A percentile compares a stretch with the other conserved stretches of the same genome.
phyloP scores from a whole-genome alignment of 2,113 vertebrate genomes.

The Trochalopteron elliotii region DNA sequence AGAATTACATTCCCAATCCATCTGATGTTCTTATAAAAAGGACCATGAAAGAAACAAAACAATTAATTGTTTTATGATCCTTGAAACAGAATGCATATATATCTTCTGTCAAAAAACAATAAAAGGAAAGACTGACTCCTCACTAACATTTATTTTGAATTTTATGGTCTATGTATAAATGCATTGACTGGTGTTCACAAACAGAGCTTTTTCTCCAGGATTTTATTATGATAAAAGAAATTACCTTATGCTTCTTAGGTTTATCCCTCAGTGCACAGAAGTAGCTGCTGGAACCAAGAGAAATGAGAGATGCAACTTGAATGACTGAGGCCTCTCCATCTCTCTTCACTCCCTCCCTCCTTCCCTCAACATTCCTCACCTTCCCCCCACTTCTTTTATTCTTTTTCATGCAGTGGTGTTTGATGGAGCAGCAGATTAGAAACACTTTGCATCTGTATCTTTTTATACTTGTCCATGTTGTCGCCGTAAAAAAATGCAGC shows the following conservation, averaged over 20 bases:
- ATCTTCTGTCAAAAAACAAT: neutral
- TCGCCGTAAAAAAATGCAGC: neutral
- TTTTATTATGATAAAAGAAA: conserved; percentile 36
- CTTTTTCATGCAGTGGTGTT: neutral
- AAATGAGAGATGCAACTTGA: neutral
- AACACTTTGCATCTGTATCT: neutral
- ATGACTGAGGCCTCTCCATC: neutral
- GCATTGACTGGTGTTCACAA: neutral
- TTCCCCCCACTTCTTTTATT: rapidly evolving
- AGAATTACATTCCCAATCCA: neutral
- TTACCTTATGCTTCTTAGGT: neutral
- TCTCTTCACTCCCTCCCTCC: neutral
- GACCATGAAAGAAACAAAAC: neutral
- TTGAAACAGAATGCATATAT: neutral
- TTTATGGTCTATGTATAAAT: neutral
- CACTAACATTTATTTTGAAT: neutral
- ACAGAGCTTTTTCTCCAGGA: neutral
- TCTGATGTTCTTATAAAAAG: neutral
- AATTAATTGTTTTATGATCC: neutral
- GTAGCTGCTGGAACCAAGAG: neutral
- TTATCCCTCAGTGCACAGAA: conserved; percentile 10
- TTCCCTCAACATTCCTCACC: too few relatives aligned
- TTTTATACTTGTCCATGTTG: conserved; percentile 1
- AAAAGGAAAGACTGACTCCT: neutral
- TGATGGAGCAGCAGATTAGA: neutral